Evolutionary conservation across 2,113 vertebrate genomes (phyloP).

Genomic region (Peromyscus maniculatus): DNA sequence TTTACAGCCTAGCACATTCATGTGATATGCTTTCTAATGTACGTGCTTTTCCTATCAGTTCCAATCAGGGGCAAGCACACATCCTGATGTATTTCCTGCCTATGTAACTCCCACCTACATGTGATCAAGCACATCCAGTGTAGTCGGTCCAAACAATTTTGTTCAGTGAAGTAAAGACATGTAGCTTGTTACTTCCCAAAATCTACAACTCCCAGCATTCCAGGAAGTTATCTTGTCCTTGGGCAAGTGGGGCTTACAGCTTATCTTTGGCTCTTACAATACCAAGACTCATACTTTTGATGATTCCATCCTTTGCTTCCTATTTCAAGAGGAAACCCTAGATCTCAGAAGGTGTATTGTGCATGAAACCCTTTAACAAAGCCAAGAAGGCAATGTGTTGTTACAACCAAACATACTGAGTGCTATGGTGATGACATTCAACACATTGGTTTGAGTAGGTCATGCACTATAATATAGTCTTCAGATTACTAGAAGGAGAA

Average conservation of each 20-base stretch:
- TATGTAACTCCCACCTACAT: too few relatives aligned
- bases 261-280: too few relatives aligned
- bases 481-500: not conserved
- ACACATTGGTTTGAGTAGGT: not conserved
- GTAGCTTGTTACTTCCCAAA: too few relatives aligned
- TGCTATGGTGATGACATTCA: not conserved
- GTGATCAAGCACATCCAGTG: too few relatives aligned
- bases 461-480: not conserved
- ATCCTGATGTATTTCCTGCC: too few relatives aligned
- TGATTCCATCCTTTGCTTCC: not conserved
- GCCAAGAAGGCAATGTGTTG: not conserved
- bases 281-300: not conserved
- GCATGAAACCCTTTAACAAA: not conserved
- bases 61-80: too few relatives aligned
- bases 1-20: conserved; percentile 51
- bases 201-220: too few relatives aligned
- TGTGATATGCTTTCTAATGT: conserved; percentile 56
- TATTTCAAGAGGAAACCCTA: not conserved
- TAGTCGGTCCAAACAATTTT: too few relatives aligned
- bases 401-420: not conserved
- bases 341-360: not conserved
- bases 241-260: too few relatives aligned
- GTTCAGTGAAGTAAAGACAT: too few relatives aligned
- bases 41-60: not conserved
- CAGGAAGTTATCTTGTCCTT: too few relatives aligned